These are phyloP conservation scores for Arion vulgaris DNA, from an alignment of 1,140 invertebrate species.

Conservation along the genomic window DNA sequence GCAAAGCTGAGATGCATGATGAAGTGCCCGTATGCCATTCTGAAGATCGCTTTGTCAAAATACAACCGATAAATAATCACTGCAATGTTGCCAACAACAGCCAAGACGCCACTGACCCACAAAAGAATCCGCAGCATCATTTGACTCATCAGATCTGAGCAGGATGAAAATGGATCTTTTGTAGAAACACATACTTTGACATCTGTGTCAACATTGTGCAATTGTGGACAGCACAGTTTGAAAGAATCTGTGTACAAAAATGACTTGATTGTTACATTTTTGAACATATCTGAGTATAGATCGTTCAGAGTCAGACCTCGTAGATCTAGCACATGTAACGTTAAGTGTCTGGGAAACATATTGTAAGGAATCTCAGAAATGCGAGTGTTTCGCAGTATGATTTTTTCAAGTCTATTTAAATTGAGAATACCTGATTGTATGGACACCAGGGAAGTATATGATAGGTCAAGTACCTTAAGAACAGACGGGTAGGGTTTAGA, in stretches of 20 bases:
- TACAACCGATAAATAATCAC: constrained; percentile 45
- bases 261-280: neutral
- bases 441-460: neutral
- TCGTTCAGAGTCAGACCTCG: constrained; percentile 29
- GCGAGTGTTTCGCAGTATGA: constrained; percentile 17
- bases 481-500: neutral
- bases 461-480: constrained; percentile 7
- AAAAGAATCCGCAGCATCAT: constrained; percentile 38
- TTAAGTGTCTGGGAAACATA: constrained; percentile 17
- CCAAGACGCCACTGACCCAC: constrained; percentile 45
- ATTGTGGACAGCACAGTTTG: constrained; percentile 46
- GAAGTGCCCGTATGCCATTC: constrained; percentile 39
- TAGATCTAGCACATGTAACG: constrained; percentile 19
- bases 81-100: constrained; percentile 50
- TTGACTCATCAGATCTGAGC: constrained; percentile 44
- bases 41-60: constrained; percentile 20
- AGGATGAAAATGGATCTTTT: constrained; percentile 50
- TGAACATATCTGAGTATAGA: constrained; percentile 33
- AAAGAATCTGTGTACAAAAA: constrained; percentile 41
- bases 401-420: constrained; percentile 14
- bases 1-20: constrained; percentile 57
- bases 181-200: constrained; percentile 39
- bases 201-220: constrained; percentile 3
- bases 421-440: neutral
- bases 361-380: constrained; percentile 1